These are phyloP conservation scores for Monochamus saltuarius DNA, from an alignment of 1,140 invertebrate species.

Conservation along the genomic window DNA sequence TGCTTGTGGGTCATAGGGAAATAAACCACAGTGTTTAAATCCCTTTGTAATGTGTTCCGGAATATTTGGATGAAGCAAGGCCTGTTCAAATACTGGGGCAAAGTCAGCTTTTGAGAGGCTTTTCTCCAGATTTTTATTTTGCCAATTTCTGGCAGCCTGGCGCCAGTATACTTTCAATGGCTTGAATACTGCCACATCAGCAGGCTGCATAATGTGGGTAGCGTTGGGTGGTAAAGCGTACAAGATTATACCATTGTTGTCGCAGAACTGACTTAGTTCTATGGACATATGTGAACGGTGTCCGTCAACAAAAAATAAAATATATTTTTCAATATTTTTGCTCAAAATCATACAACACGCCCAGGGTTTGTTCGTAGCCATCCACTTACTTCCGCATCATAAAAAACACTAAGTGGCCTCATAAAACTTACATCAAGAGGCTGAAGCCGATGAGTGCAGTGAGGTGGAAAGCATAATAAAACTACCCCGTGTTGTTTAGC, in stretches of 20 bases:
- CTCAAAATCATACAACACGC: conserved; percentile 27
- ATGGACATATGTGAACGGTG: conserved; percentile 49
- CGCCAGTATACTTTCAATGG: conserved; percentile 20
- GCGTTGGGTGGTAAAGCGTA: conserved; percentile 41
- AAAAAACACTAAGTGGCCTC: conserved; percentile 41
- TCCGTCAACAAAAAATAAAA: conserved; percentile 50
- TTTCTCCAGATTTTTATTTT: conserved; percentile 14
- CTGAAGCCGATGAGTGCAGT: conserved; percentile 49
- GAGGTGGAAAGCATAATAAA: conserved; percentile 50
- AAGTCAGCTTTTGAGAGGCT: conserved; percentile 1
- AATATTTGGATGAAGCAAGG: not conserved
- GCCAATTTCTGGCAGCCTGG: conserved; percentile 20
- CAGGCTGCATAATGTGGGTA: conserved; percentile 21
- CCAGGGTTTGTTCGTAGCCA: conserved; percentile 23
- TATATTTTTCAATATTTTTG: conserved; percentile 38
- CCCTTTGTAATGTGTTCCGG: not conserved
- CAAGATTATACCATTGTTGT: conserved; percentile 46
- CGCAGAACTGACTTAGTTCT: conserved; percentile 47
- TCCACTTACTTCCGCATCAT: conserved; percentile 19
- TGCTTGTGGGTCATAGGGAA: not conserved
- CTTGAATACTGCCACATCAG: conserved; percentile 21
- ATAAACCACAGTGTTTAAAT: not conserved
- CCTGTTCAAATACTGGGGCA: not conserved
- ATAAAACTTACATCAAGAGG: conserved; percentile 50
- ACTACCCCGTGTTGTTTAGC: conserved; percentile 36